Evolutionary conservation across 2,797 vertebrate genomes (phyloP).

Genomic region (Coregonus suidteri): DNA sequence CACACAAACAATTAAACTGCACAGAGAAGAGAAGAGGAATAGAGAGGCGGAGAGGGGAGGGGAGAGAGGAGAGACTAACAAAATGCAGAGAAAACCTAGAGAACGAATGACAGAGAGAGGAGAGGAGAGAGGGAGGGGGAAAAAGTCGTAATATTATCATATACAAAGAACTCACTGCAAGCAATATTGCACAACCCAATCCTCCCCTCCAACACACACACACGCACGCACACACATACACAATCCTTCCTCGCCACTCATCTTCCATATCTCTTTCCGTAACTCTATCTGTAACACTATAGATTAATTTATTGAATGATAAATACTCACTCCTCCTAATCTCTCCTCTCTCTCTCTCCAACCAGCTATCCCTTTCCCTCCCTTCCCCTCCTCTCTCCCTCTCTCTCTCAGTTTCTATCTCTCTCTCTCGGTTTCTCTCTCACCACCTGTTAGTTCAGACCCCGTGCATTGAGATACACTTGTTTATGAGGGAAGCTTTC

Average conservation of each 20-base stretch:
- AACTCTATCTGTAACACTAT: conserved; percentile 23
- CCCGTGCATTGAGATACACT: conserved; percentile 59
- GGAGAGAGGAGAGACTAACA: no score
- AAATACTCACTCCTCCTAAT: conserved; percentile 22
- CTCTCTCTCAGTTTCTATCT: neutral
- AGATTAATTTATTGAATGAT: conserved; percentile 35
- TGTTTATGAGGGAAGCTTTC: conserved; percentile 70
- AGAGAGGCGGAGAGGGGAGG: no score
- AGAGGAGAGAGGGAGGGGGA: conserved; percentile 13
- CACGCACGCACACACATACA: neutral
- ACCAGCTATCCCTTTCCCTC: neutral
- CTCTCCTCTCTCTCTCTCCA: conserved; percentile 19
- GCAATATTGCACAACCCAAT: conserved; percentile 26
- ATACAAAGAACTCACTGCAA: conserved; percentile 8
- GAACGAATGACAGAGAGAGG: neutral
- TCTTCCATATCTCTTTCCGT: conserved; percentile 19
- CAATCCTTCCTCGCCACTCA: neutral
- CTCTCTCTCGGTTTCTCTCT: conserved; percentile 48
- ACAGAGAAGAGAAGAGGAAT: neutral
- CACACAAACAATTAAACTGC: conserved; percentile 38
- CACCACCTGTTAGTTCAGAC: conserved; percentile 75
- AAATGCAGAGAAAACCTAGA: no score
- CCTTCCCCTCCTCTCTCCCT: conserved; percentile 6
- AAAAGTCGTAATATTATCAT: conserved; percentile 37
- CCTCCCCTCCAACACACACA: neutral